Percentiles rank a stretch among this genome's conserved stretches.
Conservation (phyloP, 1,140 invertebrate genomes). For the Drosophila jambulina region DNA sequence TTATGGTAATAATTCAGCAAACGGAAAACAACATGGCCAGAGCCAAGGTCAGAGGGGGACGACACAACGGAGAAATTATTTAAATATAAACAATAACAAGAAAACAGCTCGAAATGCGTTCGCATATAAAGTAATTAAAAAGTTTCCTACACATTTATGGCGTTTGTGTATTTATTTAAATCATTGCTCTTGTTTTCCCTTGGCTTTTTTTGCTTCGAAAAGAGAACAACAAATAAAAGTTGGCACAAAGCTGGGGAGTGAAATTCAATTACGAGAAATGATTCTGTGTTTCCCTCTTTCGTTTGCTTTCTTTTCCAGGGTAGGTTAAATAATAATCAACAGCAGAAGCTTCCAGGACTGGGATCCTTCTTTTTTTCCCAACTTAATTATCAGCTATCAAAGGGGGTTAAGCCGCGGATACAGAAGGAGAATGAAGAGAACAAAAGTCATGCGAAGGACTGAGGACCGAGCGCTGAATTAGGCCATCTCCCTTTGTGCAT, state of each 20-base stretch:
- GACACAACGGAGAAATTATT: constrained; percentile 60
- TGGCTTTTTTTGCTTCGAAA: constrained; percentile 18
- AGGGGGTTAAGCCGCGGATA: constrained; percentile 4
- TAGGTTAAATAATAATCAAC: constrained; percentile 52
- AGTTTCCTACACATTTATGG: constrained; percentile 76
- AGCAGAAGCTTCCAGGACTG: constrained; percentile 11
- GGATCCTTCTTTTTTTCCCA: neutral
- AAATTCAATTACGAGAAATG: constrained; percentile 67
- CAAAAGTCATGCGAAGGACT: constrained; percentile 27
- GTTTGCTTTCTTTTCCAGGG: constrained; percentile 3
- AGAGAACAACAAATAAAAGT: constrained; percentile 45
- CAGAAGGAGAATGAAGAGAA: constrained; percentile 8
- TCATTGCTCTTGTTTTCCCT: constrained; percentile 13
- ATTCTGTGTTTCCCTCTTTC: constrained; percentile 16
- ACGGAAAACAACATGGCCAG: constrained; percentile 23
- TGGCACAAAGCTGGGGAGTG: constrained; percentile 42
- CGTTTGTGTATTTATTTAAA: constrained; percentile 54
- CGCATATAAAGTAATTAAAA: constrained; percentile 81
- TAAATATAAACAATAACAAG: constrained; percentile 69
- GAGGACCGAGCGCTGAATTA: constrained; percentile 1
- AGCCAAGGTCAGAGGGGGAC: constrained; percentile 2
- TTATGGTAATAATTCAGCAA: constrained; percentile 76
- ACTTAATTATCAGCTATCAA: constrained; percentile 39
- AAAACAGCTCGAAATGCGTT: constrained; percentile 44
- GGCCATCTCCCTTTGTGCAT: constrained; percentile 31